Percentiles rank a stretch among this genome's conserved stretches.
phyloP scores from a whole-genome alignment of 2,888 invertebrate genomes.

The Neuroscelio doddi region DNA sequence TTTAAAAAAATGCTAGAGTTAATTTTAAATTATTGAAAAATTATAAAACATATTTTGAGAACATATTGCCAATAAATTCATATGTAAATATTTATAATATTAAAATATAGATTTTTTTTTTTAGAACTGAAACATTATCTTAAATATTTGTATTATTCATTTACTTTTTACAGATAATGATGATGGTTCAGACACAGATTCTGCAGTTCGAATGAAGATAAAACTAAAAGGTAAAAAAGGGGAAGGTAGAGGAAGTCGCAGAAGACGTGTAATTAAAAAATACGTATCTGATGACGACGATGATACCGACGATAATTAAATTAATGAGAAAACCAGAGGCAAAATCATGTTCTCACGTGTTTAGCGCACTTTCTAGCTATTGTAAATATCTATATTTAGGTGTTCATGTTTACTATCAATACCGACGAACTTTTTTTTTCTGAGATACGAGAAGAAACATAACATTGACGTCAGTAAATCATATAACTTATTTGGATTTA shows the following conservation, averaged over 20 bases:
- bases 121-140: too few species aligned
- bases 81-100: too few species aligned
- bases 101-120: too few species aligned
- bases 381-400: conserved; percentile 46
- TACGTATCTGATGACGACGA: conserved; percentile 79
- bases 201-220: conserved; percentile 83
- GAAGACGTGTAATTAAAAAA: conserved; percentile 76
- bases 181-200: conserved; percentile 78
- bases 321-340: conserved; percentile 2
- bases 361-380: conserved; percentile 39
- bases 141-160: too few species aligned
- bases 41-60: too few species aligned
- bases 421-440: too few species aligned
- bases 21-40: too few species aligned
- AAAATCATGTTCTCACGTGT: conserved; percentile 26
- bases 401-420: conserved; percentile 21
- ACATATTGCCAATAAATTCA: too few species aligned
- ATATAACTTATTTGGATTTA: conserved; percentile 24
- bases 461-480: too few species aligned
- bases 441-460: too few species aligned
- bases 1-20: too few species aligned
- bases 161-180: conserved; percentile 72
- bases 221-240: conserved; percentile 76
- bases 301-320: conserved; percentile 76
- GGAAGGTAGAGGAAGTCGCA: conserved; percentile 74